Evolutionary conservation across 2,797 vertebrate species (phyloP).

Genomic region (Cephalopachus bancanus): DNA sequence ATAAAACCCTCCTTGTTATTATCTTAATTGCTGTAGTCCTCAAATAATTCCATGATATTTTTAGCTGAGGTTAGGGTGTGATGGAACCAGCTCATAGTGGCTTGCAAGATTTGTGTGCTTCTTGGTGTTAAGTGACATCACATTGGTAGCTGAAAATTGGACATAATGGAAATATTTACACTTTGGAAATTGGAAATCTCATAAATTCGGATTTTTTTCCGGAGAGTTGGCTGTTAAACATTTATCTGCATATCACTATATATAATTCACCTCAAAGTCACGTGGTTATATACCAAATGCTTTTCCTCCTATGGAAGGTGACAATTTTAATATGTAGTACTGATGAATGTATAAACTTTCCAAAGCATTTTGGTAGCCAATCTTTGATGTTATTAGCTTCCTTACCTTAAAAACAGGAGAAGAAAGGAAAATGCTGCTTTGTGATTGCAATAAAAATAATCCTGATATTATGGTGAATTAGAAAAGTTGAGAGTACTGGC

Average conservation of each 20-base stretch:
- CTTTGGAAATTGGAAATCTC: neutral
- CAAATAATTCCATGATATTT: neutral
- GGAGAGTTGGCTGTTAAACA: neutral
- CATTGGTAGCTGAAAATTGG: neutral
- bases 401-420: neutral
- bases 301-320: neutral
- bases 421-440: neutral
- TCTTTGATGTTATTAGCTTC: neutral
- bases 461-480: neutral
- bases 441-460: neutral
- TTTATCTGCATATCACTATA: neutral
- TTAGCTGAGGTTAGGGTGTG: neutral
- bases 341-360: neutral
- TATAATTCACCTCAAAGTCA: neutral
- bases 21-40: neutral
- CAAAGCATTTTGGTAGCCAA: neutral
- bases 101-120: fast-evolving
- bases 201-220: neutral
- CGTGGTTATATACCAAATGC: neutral
- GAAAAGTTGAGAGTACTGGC: neutral
- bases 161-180: neutral
- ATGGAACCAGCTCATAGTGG: fast-evolving
- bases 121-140: neutral
- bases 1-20: neutral
- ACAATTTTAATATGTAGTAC: neutral